Conservation (phyloP, 2,113 vertebrate species). For the Capra hircus region DNA sequence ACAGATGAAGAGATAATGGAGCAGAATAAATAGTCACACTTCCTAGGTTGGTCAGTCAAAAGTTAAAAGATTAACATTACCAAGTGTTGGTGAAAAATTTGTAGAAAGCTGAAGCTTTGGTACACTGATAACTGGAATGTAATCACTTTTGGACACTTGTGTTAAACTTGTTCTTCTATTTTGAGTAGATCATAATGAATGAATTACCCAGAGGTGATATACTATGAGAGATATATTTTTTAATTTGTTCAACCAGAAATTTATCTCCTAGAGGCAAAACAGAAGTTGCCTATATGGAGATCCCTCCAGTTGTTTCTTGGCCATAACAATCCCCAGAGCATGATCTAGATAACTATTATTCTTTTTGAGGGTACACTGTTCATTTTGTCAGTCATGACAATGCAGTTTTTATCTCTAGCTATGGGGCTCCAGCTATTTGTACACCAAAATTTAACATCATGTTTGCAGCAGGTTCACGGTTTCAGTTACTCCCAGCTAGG, state of each 20-base stretch:
- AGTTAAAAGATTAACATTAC: background rate
- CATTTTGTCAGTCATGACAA: background rate
- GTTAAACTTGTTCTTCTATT: background rate
- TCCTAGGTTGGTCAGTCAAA: background rate
- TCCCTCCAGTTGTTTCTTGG: background rate
- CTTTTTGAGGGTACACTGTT: background rate
- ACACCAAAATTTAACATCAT: background rate
- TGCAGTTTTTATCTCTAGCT: background rate
- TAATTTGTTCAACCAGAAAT: background rate
- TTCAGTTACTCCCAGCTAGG: too few species aligned
- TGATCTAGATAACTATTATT: background rate
- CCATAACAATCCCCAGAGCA: background rate
- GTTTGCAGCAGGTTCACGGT: background rate
- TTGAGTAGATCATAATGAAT: background rate
- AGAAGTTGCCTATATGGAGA: background rate
- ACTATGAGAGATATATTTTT: background rate
- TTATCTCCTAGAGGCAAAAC: background rate
- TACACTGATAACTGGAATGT: background rate
- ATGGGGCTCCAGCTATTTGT: accelerated
- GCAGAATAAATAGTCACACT: background rate
- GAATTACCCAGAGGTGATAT: background rate
- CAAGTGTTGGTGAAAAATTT: background rate
- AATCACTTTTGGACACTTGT: background rate
- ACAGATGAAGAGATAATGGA: background rate
- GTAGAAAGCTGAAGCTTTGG: background rate